phyloP scores from a whole-genome alignment of 2,888 invertebrate species.

The Zele albiditarsus region DNA sequence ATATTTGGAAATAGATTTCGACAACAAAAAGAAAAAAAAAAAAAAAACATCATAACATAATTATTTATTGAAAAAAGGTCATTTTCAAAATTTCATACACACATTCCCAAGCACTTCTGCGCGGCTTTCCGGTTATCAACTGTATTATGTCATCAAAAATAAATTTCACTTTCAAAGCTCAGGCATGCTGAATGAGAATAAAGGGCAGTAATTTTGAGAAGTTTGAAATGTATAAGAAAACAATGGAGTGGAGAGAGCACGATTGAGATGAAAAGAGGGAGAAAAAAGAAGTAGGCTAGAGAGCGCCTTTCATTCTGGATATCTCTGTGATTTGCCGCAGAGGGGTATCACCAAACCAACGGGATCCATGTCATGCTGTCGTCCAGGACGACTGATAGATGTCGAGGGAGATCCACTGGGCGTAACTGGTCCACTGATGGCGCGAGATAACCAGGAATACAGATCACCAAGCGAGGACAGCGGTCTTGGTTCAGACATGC shows the following conservation, averaged over 20 bases:
- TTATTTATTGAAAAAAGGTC: not conserved
- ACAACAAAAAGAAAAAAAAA: not conserved
- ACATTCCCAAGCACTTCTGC: slow-evolving; percentile 10
- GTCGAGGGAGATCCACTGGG: slow-evolving; percentile 71
- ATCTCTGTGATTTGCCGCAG: slow-evolving; percentile 67
- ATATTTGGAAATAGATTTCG: slow-evolving; percentile 6
- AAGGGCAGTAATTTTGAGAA: slow-evolving; percentile 19
- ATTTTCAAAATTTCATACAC: not conserved
- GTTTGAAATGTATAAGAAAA: slow-evolving; percentile 9
- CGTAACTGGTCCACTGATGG: slow-evolving; percentile 68
- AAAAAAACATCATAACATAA: not conserved
- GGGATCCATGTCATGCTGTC: slow-evolving; percentile 63
- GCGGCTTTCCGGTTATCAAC: slow-evolving; percentile 17
- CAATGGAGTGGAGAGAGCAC: slow-evolving; percentile 15
- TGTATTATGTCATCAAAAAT: slow-evolving; percentile 15
- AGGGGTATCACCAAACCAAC: slow-evolving; percentile 59
- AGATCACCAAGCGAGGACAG: slow-evolving; percentile 95
- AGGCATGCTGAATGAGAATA: slow-evolving; percentile 59
- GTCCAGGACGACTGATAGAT: slow-evolving; percentile 70
- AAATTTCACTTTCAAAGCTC: slow-evolving; percentile 56
- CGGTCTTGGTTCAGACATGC: slow-evolving; percentile 90
- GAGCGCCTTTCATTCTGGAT: slow-evolving; percentile 58
- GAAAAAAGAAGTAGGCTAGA: slow-evolving; percentile 32
- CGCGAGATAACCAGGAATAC: slow-evolving; percentile 79
- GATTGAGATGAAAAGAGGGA: slow-evolving; percentile 18